Evolutionary conservation across 1,140 invertebrate genomes (phyloP), one percentile per base, ranked within the genome.

Genomic region (Atta colombica): DNA sequence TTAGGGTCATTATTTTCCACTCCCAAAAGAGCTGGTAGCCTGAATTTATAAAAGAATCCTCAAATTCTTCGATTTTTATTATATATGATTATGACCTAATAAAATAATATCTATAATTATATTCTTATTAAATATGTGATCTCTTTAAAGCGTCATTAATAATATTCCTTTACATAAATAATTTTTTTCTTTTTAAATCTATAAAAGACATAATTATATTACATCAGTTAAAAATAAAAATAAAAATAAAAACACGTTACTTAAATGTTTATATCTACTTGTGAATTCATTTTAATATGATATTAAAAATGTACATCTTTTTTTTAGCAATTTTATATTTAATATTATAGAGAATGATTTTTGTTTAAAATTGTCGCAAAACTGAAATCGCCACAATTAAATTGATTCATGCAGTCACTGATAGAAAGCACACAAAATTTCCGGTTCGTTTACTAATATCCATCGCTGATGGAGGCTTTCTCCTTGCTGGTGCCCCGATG

Each of bases 381-480:
- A 75, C 63, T 75, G 28, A 10, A 84, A n/a, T 49, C 68, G 80
- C 14, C n/a, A 63, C 55, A 84, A 84, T 84, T 75, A 84, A 84
- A 84, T 75, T 58, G 55, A 58, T 84, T 84, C n/a, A 28, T 25
- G 51, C 69, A 18, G 55, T 84, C 55, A 45, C 69, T 75, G 68
- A 84, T 84, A 25, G 80, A 84, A 75, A 75, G 69, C 69, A 84
- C 69, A 81, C 53, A 75, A 66, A 80, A 84, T 84, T 84, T 84
- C 80, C 69, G 55, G 69, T 75, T 75, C 80, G 80, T 84, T 84
- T 84, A 84, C 58, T 75, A 75, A 84, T 84, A 69, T 84, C 55
- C 49, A 71, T 74, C 28, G 55, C 39, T 68, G 18, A 74, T 39
- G 16, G 28, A 84, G 55, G 39, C 69, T 84, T 74, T 74, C 55